Base-by-base conservation (phyloP, 1,140 invertebrate genomes). In the Physella acuta region DNA sequence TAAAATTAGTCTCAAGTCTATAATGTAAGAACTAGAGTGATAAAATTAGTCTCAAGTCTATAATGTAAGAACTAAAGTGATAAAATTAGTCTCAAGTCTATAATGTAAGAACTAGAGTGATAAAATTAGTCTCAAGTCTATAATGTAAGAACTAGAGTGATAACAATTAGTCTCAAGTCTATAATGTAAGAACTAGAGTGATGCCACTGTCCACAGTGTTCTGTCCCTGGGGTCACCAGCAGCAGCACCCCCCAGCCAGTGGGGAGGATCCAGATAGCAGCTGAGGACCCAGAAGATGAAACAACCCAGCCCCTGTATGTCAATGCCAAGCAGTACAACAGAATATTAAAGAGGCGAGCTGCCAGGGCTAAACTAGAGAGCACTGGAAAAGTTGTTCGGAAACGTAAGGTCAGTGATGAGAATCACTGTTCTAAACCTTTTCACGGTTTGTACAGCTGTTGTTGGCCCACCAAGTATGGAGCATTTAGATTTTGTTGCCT, bases 301-400 rank as follows among this genome's bases (percentile, higher is more conserved):
- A 80, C 82, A 56, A 80, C 36, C 0, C 66, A 97, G 79, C 94
- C 95, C 1, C 84, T 99, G 8, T 99, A 98, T 85, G 97, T 99
- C 0, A 99, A 99, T 88, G 95, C 95, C n/a, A 96, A 97, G 82
- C 97, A 99, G 69, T 86, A 86, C 70, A 79, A 85, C 65, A 65
- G 85, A 26, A 86, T 86, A 68, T 71, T 86, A 36, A 86, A 85
- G 70, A 68, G 85, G 31, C 67, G 85, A 31, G 78, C 80, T 52
- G 83, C 84, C 0, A 62, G 85, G 63, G 83, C 84, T 3, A 85
- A 84, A 72, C 73, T 86, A 3, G 82, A 85, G 71, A 79, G 79
- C 30, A 60, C 75, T 24, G 95, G 95, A 33, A 93, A 95, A 60
- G 66, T 68, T 24, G 30, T 68, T 58, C 55, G 66, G 66, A 68